A percentile compares a stretch with the other conserved stretches of the same genome.
phyloP scores from a whole-genome alignment of 2,113 vertebrate species.

The Physeter macrocephalus region DNA sequence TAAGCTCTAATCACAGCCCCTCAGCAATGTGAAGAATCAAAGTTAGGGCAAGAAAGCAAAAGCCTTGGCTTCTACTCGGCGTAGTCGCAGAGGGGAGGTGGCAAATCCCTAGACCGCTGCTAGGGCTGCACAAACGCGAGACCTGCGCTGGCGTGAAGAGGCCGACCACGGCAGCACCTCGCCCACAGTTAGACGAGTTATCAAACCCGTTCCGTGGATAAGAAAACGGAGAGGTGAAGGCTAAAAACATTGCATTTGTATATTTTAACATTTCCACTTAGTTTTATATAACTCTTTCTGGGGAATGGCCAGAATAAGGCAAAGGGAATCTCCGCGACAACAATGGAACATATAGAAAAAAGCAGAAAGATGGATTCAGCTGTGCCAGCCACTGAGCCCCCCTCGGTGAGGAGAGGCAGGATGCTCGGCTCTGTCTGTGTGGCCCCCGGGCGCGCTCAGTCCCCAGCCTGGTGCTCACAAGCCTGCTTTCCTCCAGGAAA shows the following conservation, averaged over 20 bases:
- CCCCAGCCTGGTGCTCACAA: not conserved
- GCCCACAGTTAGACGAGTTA: not conserved
- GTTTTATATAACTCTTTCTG: not conserved
- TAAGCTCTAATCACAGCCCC: not conserved
- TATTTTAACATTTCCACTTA: constrained; percentile 18
- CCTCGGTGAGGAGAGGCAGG: not conserved
- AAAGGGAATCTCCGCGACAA: not conserved
- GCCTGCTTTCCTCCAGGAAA: not conserved
- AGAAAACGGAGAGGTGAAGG: not conserved
- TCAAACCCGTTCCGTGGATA: not conserved
- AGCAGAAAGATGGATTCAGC: not conserved
- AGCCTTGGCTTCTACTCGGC: not conserved
- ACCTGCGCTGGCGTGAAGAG: not conserved
- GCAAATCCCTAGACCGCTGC: not conserved
- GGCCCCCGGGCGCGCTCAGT: not conserved
- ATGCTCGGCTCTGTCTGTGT: not conserved
- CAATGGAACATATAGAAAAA: not conserved
- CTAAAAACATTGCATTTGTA: not conserved
- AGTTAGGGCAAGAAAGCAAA: not conserved
- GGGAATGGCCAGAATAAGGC: not conserved
- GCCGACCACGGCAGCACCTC: not conserved
- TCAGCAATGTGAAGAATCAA: not conserved
- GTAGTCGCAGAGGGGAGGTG: not conserved
- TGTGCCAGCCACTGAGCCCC: not conserved
- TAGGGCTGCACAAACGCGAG: not conserved